phyloP scores from a whole-genome alignment of 2,113 vertebrate genomes.

The Corynorhinus townsendii region DNA sequence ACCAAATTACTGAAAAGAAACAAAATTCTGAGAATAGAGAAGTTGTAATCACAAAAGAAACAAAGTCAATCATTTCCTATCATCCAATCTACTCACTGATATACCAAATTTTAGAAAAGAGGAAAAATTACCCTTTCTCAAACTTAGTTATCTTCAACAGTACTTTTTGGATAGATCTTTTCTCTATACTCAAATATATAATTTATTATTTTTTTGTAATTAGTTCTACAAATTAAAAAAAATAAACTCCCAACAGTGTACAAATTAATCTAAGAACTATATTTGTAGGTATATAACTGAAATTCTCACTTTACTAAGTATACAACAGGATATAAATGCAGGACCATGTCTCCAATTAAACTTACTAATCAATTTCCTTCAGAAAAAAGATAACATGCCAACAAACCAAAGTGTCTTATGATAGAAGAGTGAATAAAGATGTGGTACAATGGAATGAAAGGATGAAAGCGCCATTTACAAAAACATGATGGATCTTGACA shows the following conservation, averaged over 20 bases:
- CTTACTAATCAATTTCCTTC: background rate
- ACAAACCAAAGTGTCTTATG: background rate
- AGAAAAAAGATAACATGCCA: background rate
- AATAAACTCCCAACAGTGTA: background rate
- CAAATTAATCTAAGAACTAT: background rate
- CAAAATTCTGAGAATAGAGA: background rate
- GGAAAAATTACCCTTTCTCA: background rate
- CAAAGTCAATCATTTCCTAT: background rate
- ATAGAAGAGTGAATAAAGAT: too few species aligned
- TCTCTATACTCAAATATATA: background rate
- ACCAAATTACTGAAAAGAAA: constrained; percentile 1
- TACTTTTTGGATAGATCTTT: background rate
- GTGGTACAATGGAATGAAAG: too few species aligned
- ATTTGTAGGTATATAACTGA: background rate
- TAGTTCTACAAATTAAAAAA: background rate
- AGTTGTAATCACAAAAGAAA: background rate
- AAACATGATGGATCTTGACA: too few species aligned
- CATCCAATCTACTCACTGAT: background rate
- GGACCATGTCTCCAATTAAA: background rate
- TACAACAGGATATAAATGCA: background rate
- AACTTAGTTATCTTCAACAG: background rate
- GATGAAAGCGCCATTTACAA: too few species aligned
- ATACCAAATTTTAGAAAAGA: background rate
- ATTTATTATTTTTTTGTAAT: background rate
- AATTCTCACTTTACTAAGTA: background rate